These are phyloP conservation scores for Harpagifer antarcticus DNA, from an alignment of 2,797 vertebrate genomes.

Conservation along the genomic window DNA sequence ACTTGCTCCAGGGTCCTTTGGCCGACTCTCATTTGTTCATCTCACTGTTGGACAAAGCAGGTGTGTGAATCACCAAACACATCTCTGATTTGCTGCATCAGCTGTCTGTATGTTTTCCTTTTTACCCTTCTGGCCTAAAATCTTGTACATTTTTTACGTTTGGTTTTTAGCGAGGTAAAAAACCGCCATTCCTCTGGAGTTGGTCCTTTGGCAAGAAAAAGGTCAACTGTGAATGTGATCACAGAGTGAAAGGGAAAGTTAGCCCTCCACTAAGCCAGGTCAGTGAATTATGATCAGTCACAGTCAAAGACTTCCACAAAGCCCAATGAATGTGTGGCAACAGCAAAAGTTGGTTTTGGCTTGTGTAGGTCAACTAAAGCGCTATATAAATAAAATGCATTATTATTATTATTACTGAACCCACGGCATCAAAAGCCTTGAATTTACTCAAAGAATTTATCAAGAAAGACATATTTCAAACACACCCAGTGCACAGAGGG, in stretches of 20 bases:
- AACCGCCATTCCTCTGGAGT: conserved; percentile 58
- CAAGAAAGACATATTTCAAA: conserved; percentile 59
- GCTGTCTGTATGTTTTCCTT: conserved; percentile 54
- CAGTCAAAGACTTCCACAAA: conserved; percentile 57
- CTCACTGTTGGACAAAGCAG: conserved; percentile 60
- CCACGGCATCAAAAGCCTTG: conserved; percentile 43
- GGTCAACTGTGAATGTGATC: conserved; percentile 71
- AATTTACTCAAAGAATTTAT: conserved; percentile 51
- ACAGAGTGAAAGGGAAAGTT: conserved; percentile 69
- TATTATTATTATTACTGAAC: too few species aligned
- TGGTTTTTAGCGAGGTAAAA: conserved; percentile 61
- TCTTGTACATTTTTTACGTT: conserved; percentile 60
- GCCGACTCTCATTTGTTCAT: conserved; percentile 39
- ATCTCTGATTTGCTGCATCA: conserved; percentile 56
- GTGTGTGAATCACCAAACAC: conserved; percentile 59
- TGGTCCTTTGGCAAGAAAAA: conserved; percentile 51
- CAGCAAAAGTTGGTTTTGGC: conserved; percentile 51
- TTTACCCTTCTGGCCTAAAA: conserved; percentile 55
- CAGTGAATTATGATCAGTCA: conserved; percentile 68
- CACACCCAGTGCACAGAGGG: conserved; percentile 38
- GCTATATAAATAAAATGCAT: too few species aligned
- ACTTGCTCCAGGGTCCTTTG: conserved; percentile 59
- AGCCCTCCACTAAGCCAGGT: conserved; percentile 61
- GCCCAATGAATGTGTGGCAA: conserved; percentile 52
- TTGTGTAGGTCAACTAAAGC: conserved; percentile 57